Base-by-base conservation (phyloP, 2,888 invertebrate species). In the Drosophila pseudotalamancana region DNA sequence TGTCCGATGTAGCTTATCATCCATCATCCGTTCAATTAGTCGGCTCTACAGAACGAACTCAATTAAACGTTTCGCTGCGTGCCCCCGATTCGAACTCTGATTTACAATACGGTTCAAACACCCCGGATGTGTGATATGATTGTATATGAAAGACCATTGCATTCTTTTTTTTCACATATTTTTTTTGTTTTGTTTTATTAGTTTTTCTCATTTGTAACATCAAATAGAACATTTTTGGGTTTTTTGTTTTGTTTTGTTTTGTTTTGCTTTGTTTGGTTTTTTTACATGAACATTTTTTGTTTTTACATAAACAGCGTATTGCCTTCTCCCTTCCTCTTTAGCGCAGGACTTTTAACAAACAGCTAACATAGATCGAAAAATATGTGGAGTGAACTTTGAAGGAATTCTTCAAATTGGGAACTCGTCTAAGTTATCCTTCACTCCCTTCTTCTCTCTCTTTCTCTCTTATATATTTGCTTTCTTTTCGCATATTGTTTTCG, bases 181-280 rank as follows among this genome's bases (percentile, higher is more conserved):
- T 43, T 54, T 54, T 61, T 64, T 79, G 50, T 56, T 56, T 53
- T 45, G 43, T 39, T 48, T 72, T 74, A 51, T 70, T 64, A 42
- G 53, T 67, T 79, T 84, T 86, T 83, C 40, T 88, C 75, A 66
- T 83, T 88, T 88, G 48, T 76, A 82, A 82, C 81, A 82, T 87
- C 81, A 88, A 88, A 84, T 82, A 80, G 87, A 88, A 88, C 85
- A 88, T 77, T 81, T 72, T 55, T 5, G n/a, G 12, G 4, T 43
- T 34, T 53, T 40, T 51, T 42, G 19, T 14, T 57, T 27, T 43
- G 16, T n/a, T n/a, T n/a, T n/a, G n/a, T n/a, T n/a, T n/a, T n/a
- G n/a, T n/a, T n/a, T n/a, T n/a, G n/a, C n/a, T n/a, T n/a, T n/a
- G n/a, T n/a, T n/a, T n/a, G n/a, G 11, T 42, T 43, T 57, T 51